Percentiles rank a stretch among this genome's conserved stretches.
phyloP scores from a whole-genome alignment of 1,140 invertebrate genomes.

The Aradophagus sp. region DNA sequence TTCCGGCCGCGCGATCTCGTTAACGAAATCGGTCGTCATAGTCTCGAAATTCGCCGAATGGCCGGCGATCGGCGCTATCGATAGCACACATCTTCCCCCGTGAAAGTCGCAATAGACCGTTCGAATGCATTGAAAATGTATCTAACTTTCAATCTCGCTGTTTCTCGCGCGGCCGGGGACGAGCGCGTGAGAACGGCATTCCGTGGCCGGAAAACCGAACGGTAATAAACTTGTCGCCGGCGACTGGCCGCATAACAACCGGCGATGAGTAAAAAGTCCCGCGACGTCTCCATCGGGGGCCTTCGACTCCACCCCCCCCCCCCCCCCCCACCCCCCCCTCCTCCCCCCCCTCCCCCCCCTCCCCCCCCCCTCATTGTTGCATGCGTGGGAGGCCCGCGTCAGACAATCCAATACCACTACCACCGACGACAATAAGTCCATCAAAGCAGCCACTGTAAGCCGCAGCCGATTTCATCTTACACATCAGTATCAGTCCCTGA shows the following conservation, averaged over 20 bases:
- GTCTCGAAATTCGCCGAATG: slow-evolving; percentile 10
- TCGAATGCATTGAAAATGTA: slow-evolving; percentile 36
- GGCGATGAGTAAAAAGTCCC: slow-evolving; percentile 21
- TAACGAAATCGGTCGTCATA: slow-evolving; percentile 12
- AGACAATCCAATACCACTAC: no score
- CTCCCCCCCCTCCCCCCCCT: no score
- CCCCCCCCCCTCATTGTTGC: no score
- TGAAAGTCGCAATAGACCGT: slow-evolving; percentile 36
- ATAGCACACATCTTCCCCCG: slow-evolving; percentile 31
- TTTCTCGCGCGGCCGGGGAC: slow-evolving; percentile 27
- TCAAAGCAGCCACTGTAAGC: no score
- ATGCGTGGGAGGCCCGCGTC: no score
- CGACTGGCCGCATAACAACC: slow-evolving; percentile 13
- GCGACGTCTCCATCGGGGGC: slow-evolving; percentile 16
- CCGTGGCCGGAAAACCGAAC: slow-evolving; percentile 27
- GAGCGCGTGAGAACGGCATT: slow-evolving; percentile 45
- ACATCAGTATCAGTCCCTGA: no score
- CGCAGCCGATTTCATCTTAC: no score
- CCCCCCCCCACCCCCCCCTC: no score
- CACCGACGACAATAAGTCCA: no score
- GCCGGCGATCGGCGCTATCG: slow-evolving; percentile 13
- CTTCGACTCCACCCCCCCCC: no score
- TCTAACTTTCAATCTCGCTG: slow-evolving; percentile 44
- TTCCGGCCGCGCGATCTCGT: slow-evolving; percentile 12
- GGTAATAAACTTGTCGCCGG: slow-evolving; percentile 39